Conservation (phyloP, 1,140 invertebrate species). For the Caenorhabditis remanei region DNA sequence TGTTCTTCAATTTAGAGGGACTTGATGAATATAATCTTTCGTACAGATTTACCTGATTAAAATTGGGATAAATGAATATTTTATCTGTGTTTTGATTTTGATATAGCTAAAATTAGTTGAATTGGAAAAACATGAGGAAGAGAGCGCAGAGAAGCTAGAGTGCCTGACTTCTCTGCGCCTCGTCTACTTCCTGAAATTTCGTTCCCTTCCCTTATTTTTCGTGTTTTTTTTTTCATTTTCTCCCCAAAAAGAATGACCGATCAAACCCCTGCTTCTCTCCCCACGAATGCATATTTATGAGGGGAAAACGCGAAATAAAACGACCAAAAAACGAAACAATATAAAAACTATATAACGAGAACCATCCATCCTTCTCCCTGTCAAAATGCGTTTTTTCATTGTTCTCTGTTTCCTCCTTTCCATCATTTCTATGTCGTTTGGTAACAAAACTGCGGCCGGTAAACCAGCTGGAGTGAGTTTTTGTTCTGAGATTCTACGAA, state of each 20-base stretch:
- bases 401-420: neutral
- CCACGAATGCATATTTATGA: constrained; percentile 8
- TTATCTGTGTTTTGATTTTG: too few species aligned
- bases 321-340: neutral
- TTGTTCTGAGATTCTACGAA: neutral
- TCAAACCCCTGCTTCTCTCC: too few species aligned
- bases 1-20: neutral
- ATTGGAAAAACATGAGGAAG: too few species aligned
- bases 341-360: neutral
- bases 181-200: too few species aligned
- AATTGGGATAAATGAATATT: neutral
- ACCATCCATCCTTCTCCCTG: neutral
- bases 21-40: neutral
- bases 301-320: too few species aligned
- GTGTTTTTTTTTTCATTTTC: too few species aligned
- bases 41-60: neutral
- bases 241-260: too few species aligned
- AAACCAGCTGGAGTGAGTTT: neutral
- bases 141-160: too few species aligned
- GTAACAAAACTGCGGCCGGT: neutral
- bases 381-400: constrained; percentile 41
- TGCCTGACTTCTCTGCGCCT: too few species aligned
- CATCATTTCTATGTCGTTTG: neutral
- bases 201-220: too few species aligned
- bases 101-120: too few species aligned